phyloP scores from a whole-genome alignment of 2,113 vertebrate species.

The Pterophyllum scalare region DNA sequence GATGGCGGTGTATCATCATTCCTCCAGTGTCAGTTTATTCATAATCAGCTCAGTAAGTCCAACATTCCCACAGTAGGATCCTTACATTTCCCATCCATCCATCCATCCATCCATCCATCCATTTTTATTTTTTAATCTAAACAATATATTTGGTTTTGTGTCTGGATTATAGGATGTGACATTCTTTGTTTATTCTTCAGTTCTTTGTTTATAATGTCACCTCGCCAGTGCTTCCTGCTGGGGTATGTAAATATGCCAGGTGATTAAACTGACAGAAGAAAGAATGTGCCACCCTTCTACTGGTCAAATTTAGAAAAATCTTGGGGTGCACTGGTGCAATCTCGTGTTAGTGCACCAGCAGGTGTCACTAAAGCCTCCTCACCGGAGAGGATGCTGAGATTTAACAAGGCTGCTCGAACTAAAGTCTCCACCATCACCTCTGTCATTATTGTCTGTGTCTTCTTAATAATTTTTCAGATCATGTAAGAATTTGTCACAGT shows the following conservation, averaged over 20 bases:
- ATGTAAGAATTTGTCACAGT: not conserved
- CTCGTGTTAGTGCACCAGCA: conserved; percentile 45
- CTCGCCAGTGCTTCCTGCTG: not conserved
- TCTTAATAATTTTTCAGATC: not conserved
- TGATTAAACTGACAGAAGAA: not conserved
- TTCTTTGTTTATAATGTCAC: not conserved
- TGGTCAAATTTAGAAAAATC: conserved; percentile 10
- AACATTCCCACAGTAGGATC: not conserved
- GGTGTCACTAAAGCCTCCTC: conserved; percentile 59
- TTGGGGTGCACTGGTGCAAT: not conserved
- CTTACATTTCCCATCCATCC: not conserved
- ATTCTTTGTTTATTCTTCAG: not conserved
- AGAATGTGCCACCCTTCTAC: not conserved
- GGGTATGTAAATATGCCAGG: not conserved
- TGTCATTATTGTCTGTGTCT: not conserved
- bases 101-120: too few relatives aligned
- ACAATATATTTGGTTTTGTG: not conserved
- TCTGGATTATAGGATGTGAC: not conserved
- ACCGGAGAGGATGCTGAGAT: not conserved
- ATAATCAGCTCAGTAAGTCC: not conserved
- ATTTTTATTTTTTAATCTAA: not conserved
- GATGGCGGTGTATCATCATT: conserved; percentile 45
- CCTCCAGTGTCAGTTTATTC: not conserved
- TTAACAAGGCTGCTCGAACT: conserved; percentile 13
- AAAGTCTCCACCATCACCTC: conserved; percentile 8